Base-by-base conservation (phyloP, 2,113 vertebrate species). In the Ophthalmolycus amberensis region DNA sequence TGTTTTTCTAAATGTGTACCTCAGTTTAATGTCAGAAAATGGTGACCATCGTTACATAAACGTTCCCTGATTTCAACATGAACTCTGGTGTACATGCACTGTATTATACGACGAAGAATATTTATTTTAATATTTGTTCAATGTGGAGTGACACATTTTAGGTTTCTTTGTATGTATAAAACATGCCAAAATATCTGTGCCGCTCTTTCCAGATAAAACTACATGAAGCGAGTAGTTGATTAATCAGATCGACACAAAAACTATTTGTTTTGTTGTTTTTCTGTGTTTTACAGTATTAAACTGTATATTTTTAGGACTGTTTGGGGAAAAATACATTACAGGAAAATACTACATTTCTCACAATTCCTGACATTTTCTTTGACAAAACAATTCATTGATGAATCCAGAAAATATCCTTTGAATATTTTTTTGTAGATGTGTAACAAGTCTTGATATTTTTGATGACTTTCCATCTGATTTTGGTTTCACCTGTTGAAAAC, bases 81-180 rank as follows among this genome's bases (percentile, higher is more conserved):
- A 71, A 38, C 71, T 64, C 73, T 66, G 37, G 20, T 25, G 37
- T 0, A 59, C 18, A 20, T 52, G 78, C 63, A 73, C 79, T 76
- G 77, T 70, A 10, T 54, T 18, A 64, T 1, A 71, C 50, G 34
- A 42, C 16, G n/a, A 56, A 50, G 1, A 38, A 62, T 72, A 68
- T 72, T 15, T 56, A 58, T 58, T 82, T 56, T 5, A 46, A 10
- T 59, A 18, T 50, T 52, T 52, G 25, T 65, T 75, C 25, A 9
- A 46, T 68, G 10, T 38, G 3, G 20, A 44, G 34, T 27, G 14
- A 32, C 16, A 16, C 34, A 18, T 59, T 18, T 0, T 5, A 52
- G 0, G 11, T 48, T 44, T 64, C 2, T 63, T 8, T 29, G 44
- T 20, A 15, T 27, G n/a, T 54, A 70, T 38, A n/a, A 46, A 79